These are phyloP conservation scores for Melanotaenia duboulayi DNA, from an alignment of 2,113 vertebrate genomes.

Conservation along the genomic window DNA sequence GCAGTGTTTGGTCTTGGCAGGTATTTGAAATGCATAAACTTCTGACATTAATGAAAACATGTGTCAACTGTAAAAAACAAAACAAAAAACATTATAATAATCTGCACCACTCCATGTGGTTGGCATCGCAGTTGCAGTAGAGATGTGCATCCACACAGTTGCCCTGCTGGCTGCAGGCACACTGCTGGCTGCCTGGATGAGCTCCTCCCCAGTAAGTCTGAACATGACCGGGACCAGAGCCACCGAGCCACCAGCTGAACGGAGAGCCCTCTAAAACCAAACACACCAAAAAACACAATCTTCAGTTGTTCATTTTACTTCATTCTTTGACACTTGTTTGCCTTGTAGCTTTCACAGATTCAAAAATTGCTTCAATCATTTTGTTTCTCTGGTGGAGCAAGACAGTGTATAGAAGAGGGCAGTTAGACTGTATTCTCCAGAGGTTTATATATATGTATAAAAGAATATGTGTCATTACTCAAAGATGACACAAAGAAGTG, in stretches of 20 bases:
- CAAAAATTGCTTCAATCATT: not conserved
- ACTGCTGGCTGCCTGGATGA: conserved; percentile 77
- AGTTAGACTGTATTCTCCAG: conserved; percentile 6
- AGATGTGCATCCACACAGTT: conserved; percentile 76
- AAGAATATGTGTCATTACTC: conserved; percentile 4
- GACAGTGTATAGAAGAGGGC: not conserved
- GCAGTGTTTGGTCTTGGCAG: no score
- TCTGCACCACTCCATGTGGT: conserved; percentile 88
- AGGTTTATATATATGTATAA: conserved; percentile 14
- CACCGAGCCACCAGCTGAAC: conserved; percentile 80
- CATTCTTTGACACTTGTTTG: no score
- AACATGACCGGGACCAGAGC: conserved; percentile 45
- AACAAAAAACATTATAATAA: no score
- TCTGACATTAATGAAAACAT: no score
- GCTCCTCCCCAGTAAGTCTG: conserved; percentile 82
- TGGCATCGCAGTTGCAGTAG: conserved; percentile 92
- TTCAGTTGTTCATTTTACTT: not conserved
- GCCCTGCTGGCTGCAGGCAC: conserved; percentile 75
- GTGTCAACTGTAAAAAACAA: no score
- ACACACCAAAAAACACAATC: not conserved
- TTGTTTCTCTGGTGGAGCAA: conserved; percentile 5
- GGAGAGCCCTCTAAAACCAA: conserved; percentile 75
- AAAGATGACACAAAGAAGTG: not conserved
- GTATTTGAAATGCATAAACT: no score
- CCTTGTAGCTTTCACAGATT: no score